Conservation (phyloP, 2,113 vertebrate genomes). For the Dicerorhinus sumatrensis region DNA sequence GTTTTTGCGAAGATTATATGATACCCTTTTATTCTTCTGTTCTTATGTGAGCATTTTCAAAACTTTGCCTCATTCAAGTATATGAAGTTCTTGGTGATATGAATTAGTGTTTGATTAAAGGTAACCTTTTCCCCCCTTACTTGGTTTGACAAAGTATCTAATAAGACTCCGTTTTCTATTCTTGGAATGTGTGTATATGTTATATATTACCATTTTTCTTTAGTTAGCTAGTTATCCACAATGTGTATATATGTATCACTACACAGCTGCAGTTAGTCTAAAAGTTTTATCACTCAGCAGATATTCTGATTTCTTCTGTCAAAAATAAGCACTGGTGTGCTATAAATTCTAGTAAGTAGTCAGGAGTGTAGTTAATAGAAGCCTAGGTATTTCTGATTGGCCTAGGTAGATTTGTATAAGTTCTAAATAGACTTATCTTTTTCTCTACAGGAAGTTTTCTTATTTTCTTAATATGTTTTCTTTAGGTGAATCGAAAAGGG, state of each 20-base stretch:
- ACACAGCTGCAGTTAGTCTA: neutral
- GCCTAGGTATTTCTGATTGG: neutral
- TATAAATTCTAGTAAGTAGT: slow-evolving; percentile 23
- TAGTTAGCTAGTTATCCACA: neutral
- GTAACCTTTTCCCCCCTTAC: accelerated
- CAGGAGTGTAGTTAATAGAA: slow-evolving; percentile 14
- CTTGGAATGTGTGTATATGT: neutral
- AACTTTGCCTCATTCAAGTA: slow-evolving; percentile 13
- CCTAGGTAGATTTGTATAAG: neutral
- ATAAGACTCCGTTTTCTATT: neutral
- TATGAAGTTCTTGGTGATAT: slow-evolving; percentile 20
- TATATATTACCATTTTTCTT: neutral
- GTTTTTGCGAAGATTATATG: neutral
- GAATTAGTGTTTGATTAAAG: slow-evolving; percentile 18
- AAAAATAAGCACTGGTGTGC: neutral
- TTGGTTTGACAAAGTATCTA: slow-evolving; percentile 42
- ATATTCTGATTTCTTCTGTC: slow-evolving; percentile 54
- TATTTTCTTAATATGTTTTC: slow-evolving; percentile 44
- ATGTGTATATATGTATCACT: neutral
- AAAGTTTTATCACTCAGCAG: slow-evolving; percentile 27
- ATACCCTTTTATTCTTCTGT: neutral
- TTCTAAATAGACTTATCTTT: slow-evolving; percentile 26
- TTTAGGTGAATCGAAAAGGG: slow-evolving; percentile 80
- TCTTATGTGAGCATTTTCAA: slow-evolving; percentile 35
- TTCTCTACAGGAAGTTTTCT: slow-evolving; percentile 31